Evolutionary conservation across 2,797 vertebrate genomes (phyloP), one percentile per base, ranked within the genome.

Genomic region (Passerculus sandwichensis): DNA sequence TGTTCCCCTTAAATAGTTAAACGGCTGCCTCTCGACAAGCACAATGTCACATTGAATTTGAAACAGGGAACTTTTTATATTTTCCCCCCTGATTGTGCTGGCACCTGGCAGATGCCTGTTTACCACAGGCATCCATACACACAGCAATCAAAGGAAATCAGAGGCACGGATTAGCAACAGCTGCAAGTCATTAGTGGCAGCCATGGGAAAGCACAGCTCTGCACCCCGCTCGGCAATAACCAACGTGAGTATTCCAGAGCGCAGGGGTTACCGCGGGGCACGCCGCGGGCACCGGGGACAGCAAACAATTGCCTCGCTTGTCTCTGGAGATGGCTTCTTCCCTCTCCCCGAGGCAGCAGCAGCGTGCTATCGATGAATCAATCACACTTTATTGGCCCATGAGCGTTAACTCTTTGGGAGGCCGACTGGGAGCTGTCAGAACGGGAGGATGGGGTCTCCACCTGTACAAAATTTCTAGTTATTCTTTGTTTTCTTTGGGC

Each of bases 41-140:
- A 98, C 98, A 98, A 98, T 98, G 98, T 98, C 98, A 98, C 98
- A 98, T 97, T 98, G 98, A 98, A 98, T 98, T 97, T 97, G 98
- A 98, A 98, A 98, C 98, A 98, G 98, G 98, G 98, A 98, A 98
- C 98, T 98, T 98, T 98, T 98, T 98, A 97, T 98, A 97, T 97
- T 97, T 97, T 96, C 95, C 96, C 97, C 97, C 97, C 98, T 97
- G 97, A 98, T 98, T 98, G 98, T 98, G 98, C 97, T 97, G 98
- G 98, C 98, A 98, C 98, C 98, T 98, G 98, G 98, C 98, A 98
- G 98, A 98, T 98, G 98, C 97, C 98, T 98, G 97, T 98, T 98
- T 98, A 98, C 98, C 98, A 98, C 97, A 98, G 97, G 98, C 98
- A 98, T 98, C 98, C 98, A 98, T 98, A 98, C 98, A 98, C 98